Base-by-base conservation (phyloP, 2,888 invertebrate species). In the Taphrorychus bicolor region DNA sequence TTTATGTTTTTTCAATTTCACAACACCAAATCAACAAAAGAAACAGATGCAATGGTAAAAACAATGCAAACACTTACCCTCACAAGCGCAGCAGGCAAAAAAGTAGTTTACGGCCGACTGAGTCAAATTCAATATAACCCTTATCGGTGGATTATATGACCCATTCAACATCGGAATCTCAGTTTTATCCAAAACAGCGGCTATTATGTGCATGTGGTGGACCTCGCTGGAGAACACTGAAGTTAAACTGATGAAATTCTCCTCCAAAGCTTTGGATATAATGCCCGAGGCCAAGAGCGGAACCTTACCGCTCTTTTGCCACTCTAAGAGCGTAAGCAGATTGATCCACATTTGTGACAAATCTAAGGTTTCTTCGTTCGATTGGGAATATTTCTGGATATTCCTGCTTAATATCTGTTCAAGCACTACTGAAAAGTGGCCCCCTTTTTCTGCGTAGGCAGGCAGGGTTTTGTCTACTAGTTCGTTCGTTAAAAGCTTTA, bases 71-170 rank as follows among this genome's bases (percentile, higher is more conserved):
- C 11, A 54, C 69, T 78, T 81, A 90, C 91, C 89, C 80, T 84
- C 82, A 74, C 91, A 87, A 60, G 86, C 86, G 66, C 93, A 84
- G 74, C 90, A 90, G 65, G 89, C 84, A 79, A 92, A 93, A 81
- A 93, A 93, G 77, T 92, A 93, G 74, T 89, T 88, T 2, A 91
- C 89, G 4, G 88, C 87, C 0, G 91, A 87, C 71, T 89, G 87
- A 0, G 91, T 88, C 14, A 92, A 83, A 80, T 89, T 91, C 17
- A 93, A 80, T 14, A 87, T 84, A 0, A 88, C 87, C 74, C 91
- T 88, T 1, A 90, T 86, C 42, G 88, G 87, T 9, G 88, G 84
- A 14, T 86, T 85, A 40, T 85, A 80, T 17, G 75, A 70, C 3
- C 74, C 69, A 14, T 70, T 83, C 0, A 86, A 85, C 2, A 9